Evolutionary conservation across 2,797 vertebrate genomes (phyloP).

Genomic region (Dallia pectoralis): DNA sequence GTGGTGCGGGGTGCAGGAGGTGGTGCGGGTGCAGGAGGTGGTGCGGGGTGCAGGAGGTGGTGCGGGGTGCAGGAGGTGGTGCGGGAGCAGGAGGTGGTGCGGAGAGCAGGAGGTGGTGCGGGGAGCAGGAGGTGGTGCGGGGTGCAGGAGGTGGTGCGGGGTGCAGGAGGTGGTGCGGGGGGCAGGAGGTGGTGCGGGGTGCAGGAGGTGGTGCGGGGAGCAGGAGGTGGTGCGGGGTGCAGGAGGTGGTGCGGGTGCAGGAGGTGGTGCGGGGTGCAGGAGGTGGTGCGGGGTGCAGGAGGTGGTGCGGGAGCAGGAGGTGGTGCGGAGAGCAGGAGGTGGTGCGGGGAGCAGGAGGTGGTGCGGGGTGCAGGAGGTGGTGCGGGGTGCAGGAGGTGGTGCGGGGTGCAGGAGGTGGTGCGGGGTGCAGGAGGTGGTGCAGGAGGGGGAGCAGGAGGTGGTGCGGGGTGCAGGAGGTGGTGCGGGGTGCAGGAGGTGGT

Average conservation of each 20-base stretch:
- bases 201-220: not conserved
- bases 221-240: slow-evolving; percentile 21
- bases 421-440: slow-evolving; percentile 22
- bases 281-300: no score
- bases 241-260: not conserved
- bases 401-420: slow-evolving; percentile 6
- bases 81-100: slow-evolving; percentile 22
- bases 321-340: slow-evolving; percentile 5
- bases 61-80: no score
- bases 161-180: no score
- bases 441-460: slow-evolving; percentile 3
- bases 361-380: slow-evolving; percentile 6
- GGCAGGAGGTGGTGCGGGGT: slow-evolving; percentile 22
- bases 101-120: slow-evolving; percentile 1
- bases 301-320: no score
- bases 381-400: slow-evolving; percentile 23
- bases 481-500: slow-evolving; percentile 3
- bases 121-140: slow-evolving; percentile 19
- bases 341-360: slow-evolving; percentile 24
- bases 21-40: slow-evolving; percentile 21
- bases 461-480: slow-evolving; percentile 26
- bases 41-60: slow-evolving; percentile 6
- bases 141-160: slow-evolving; percentile 7
- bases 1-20: slow-evolving; percentile 9
- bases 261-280: slow-evolving; percentile 20